Percentiles rank a stretch among this genome's conserved stretches.
Conservation (phyloP, 2,888 invertebrate genomes). For the Deilephila porcellus region DNA sequence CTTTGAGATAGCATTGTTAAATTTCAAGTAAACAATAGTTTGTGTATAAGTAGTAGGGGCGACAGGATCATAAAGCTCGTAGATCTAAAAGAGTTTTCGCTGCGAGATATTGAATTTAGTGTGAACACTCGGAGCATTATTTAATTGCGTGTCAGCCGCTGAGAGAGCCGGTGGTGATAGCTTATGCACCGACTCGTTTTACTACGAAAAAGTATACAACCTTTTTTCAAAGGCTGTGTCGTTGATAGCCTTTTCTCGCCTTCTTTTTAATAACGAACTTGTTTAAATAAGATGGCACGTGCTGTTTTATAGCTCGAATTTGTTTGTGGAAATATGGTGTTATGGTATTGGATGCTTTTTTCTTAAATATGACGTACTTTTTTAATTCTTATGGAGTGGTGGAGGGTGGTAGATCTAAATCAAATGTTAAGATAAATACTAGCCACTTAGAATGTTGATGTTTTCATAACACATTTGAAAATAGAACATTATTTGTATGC, state of each 20-base stretch:
- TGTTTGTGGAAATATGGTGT: too few relatives aligned
- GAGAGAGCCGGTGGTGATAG: conserved; percentile 38
- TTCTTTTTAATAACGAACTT: neutral
- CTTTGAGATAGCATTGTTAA: too few relatives aligned
- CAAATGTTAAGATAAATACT: neutral
- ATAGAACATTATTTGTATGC: neutral
- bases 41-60: conserved; percentile 51
- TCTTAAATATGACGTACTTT: neutral
- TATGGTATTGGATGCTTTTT: neutral
- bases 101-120: conserved; percentile 81
- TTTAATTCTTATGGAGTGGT: too few relatives aligned
- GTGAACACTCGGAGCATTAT: conserved; percentile 80
- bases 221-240: neutral
- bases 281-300: neutral
- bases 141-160: conserved; percentile 80
- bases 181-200: conserved; percentile 26
- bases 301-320: neutral
- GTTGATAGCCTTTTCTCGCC: neutral
- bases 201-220: conserved; percentile 28
- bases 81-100: conserved; percentile 66
- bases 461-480: neutral
- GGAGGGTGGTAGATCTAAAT: too few relatives aligned
- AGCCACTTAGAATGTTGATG: neutral
- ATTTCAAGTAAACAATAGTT: neutral
- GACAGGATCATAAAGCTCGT: conserved; percentile 63